These are phyloP conservation scores for Silvanus unidentatus DNA, from an alignment of 2,888 invertebrate species.

Conservation along the genomic window DNA sequence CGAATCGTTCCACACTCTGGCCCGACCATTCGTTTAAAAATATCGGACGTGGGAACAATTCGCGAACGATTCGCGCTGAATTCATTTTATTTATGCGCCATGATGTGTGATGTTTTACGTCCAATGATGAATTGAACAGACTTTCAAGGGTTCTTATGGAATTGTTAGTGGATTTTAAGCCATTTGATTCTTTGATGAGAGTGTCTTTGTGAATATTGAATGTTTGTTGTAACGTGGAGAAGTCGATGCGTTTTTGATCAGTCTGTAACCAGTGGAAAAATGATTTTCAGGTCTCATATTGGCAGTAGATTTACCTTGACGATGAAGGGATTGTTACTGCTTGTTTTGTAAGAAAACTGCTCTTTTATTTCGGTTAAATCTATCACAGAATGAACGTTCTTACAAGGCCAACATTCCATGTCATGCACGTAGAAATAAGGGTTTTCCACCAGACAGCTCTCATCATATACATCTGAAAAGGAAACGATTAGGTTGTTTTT, in stretches of 20 bases:
- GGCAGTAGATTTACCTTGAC: conserved; percentile 49
- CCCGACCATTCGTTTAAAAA: conserved; percentile 61
- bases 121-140: neutral
- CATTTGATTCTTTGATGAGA: conserved; percentile 59
- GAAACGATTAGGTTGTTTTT: neutral
- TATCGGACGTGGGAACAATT: conserved; percentile 64
- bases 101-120: conserved; percentile 23
- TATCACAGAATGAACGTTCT: conserved; percentile 60
- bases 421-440: conserved; percentile 77
- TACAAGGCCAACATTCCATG: conserved; percentile 82
- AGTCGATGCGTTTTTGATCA: conserved; percentile 51
- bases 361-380: conserved; percentile 58
- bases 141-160: conserved; percentile 26
- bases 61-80: conserved; percentile 64
- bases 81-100: conserved; percentile 77
- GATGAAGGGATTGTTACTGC: conserved; percentile 58
- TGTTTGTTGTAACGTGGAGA: conserved; percentile 52
- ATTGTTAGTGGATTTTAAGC: conserved; percentile 46
- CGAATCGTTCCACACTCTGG: conserved; percentile 65
- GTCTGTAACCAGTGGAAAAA: too few relatives aligned
- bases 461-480: conserved; percentile 71
- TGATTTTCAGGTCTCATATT: neutral
- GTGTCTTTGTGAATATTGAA: conserved; percentile 55
- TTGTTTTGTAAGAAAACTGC: conserved; percentile 43
- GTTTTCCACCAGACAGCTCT: conserved; percentile 77